Evolutionary conservation across 1,140 invertebrate species (phyloP).

Genomic region (Bombus fervidus): DNA sequence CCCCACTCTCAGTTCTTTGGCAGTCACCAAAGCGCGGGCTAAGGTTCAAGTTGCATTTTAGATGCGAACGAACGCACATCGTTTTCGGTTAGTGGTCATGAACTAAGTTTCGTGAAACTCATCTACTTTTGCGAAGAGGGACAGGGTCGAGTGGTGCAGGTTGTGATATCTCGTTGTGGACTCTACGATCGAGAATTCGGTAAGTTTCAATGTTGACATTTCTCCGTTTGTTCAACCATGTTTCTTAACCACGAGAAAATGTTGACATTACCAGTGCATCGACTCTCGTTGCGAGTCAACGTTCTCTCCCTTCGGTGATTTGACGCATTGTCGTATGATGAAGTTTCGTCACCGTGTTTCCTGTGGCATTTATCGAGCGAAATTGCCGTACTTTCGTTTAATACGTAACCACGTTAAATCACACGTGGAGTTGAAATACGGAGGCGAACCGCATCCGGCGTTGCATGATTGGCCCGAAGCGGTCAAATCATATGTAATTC

Average conservation of each 20-base stretch:
- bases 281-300: not conserved
- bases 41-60: constrained; percentile 80
- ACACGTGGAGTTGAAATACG: constrained; percentile 41
- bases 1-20: constrained; percentile 37
- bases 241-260: not conserved
- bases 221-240: not conserved
- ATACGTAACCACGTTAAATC: not conserved
- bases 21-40: constrained; percentile 76
- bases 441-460: constrained; percentile 14
- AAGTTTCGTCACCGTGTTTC: not conserved
- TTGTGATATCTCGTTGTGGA: constrained; percentile 47
- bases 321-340: not conserved
- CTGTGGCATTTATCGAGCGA: not conserved
- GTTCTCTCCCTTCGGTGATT: not conserved
- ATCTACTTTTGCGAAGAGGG: not conserved
- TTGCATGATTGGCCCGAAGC: constrained; percentile 21
- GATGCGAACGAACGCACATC: constrained; percentile 79
- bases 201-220: constrained; percentile 46
- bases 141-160: constrained; percentile 43
- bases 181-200: constrained; percentile 41
- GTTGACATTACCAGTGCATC: not conserved
- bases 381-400: constrained; percentile 4
- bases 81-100: constrained; percentile 72
- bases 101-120: constrained; percentile 63
- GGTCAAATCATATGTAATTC: constrained; percentile 17